Evolutionary conservation across 2,113 vertebrate species (phyloP).

Genomic region (Cervus canadensis): DNA sequence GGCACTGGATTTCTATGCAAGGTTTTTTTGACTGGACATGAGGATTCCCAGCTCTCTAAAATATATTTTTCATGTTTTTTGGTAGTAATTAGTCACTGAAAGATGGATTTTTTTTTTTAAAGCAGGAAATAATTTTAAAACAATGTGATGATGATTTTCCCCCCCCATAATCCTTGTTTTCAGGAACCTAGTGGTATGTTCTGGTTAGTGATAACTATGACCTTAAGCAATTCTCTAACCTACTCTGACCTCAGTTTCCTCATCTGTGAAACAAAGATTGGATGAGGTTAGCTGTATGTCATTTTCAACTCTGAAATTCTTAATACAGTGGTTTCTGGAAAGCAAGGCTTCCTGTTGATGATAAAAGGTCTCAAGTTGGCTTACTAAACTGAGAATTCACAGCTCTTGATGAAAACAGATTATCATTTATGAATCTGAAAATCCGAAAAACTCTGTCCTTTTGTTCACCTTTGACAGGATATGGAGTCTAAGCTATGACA

Average conservation of each 20-base stretch:
- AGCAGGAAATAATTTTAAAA: constrained; percentile 49
- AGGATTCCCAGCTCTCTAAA: not conserved
- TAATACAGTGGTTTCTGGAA: constrained; percentile 46
- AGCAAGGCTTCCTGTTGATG: not conserved
- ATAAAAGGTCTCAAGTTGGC: not conserved
- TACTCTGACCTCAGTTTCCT: constrained; percentile 24
- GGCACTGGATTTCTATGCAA: not conserved
- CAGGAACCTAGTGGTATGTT: constrained; percentile 41
- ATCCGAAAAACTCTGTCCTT: not conserved
- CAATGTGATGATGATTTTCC: not conserved
- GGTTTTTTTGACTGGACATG: not conserved
- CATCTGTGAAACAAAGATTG: not conserved
- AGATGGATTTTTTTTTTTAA: constrained; percentile 39
- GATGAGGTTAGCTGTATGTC: not conserved
- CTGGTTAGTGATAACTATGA: constrained; percentile 10
- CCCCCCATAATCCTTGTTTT: not conserved
- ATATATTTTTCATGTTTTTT: constrained; percentile 2
- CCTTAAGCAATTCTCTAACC: not conserved
- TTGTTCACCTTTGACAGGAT: not conserved
- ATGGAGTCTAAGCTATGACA: not conserved
- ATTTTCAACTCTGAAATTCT: constrained; percentile 25
- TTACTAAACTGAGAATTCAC: constrained; percentile 8
- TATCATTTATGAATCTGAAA: constrained; percentile 12
- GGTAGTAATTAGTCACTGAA: constrained; percentile 29
- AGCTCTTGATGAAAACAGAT: not conserved